Evolutionary conservation across 2,113 vertebrate genomes (phyloP).

Genomic region (Sinocyclocheilus rhinocerous): DNA sequence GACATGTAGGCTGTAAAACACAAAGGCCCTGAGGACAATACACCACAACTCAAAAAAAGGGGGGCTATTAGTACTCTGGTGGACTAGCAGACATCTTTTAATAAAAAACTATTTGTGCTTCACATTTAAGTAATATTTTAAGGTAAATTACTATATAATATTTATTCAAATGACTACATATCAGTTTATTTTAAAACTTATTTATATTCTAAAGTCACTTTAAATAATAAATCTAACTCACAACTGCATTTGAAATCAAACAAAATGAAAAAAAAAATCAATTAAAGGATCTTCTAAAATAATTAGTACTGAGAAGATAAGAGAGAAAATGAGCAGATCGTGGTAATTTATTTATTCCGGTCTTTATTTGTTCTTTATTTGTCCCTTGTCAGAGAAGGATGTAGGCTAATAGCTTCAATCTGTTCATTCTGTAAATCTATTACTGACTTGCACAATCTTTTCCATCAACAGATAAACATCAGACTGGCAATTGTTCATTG

Average conservation of each 20-base stretch:
- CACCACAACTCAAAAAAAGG: constrained; percentile 29
- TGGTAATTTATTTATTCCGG: not conserved
- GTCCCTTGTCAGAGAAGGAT: not conserved
- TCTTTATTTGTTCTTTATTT: not conserved
- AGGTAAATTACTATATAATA: not conserved
- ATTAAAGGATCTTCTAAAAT: not conserved
- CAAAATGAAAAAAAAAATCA: not conserved
- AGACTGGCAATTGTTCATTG: not conserved
- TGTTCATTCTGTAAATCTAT: not conserved
- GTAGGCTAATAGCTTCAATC: not conserved
- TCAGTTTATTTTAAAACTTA: too few relatives aligned
- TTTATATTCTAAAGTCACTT: not conserved
- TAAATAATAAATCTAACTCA: not conserved
- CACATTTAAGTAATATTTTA: not conserved
- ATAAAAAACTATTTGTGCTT: not conserved
- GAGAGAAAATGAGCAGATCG: not conserved
- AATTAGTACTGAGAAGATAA: not conserved
- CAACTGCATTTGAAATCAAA: not conserved
- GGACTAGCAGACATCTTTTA: not conserved
- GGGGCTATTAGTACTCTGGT: not conserved
- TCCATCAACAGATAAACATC: constrained; percentile 15
- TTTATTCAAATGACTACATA: too few relatives aligned
- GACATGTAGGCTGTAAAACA: constrained; percentile 56
- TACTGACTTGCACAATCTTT: constrained; percentile 3
- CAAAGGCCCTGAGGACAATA: constrained; percentile 45